Base-by-base conservation (phyloP, 2,888 invertebrate species). In the Drosophila quinaria region DNA sequence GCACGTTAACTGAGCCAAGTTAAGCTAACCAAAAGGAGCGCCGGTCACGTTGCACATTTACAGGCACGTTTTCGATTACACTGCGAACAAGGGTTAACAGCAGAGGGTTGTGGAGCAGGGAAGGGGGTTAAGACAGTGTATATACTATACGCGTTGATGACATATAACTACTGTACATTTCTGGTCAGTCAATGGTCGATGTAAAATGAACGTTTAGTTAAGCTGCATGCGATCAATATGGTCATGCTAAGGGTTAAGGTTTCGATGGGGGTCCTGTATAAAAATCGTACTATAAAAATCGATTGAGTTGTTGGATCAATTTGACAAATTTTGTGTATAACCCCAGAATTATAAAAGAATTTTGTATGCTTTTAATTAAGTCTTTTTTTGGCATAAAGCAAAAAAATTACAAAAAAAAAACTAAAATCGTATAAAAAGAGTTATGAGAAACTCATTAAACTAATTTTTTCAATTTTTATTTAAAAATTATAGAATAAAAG, bases 1-100 rank as follows among this genome's bases (percentile, higher is more conserved):
- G 41, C 41, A 77, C 63, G 74, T 81, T 65, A 74, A 69, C 64
- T 70, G 75, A 78, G 67, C 78, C 64, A 61, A 80, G 42, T n/a
- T 37, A 31, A 31, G 29, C 76, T 62, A 46, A 17, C 70, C 68
- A 50, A 79, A 74, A 78, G 87, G 80, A 84, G 72, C 80, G 68
- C 54, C 69, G 70, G 80, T 81, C 87, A 84, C 83, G 83, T 87
- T 87, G 77, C 62, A 59, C 74, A 71, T 61, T 79, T 71, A 55
- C 81, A 66, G 49, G 79, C 81, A 84, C 87, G 84, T 84, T 81
- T 87, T 81, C 42, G 59, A 52, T 82, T 72, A 68, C 80, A 66
- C 15, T 19, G 49, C 70, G 52, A 25, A 42, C 35, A 51, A 44
- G 65, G 64, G 58, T 41, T 33, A 31, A 44, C 3, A 33, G 9